Base-by-base conservation (phyloP, 2,113 vertebrate genomes). In the Blennius ocellaris region DNA sequence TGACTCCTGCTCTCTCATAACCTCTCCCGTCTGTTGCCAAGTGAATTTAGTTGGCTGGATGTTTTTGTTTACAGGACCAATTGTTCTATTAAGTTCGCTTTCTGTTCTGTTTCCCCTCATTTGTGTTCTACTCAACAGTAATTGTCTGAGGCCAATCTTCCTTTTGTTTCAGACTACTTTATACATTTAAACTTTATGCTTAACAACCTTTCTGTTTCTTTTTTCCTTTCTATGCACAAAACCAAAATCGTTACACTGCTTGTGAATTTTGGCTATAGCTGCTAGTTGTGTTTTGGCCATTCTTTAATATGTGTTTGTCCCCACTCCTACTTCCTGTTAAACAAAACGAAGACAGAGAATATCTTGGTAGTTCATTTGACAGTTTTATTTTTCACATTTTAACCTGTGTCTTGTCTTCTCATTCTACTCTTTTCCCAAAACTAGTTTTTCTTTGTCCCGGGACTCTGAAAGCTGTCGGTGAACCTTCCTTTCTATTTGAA, bases 401-500 rank as follows among this genome's bases (percentile, higher is more conserved):
- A 82, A 84, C 81, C 69, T 83, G 53, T 78, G 11, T 69, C 44
- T 30, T 93, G 69, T 90, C 21, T 83, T 93, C 90, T 95, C 93
- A 92, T 96, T 97, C 85, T 94, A 90, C 93, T 96, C 83, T 96
- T 94, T 81, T 95, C 82, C 95, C 93, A 93, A 92, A 94, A 90
- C 92, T 95, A 99, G 98, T 99, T 95, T 99, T 99, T 97, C 96
- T 99, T 95, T 99, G 98, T 94, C 98, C 98, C 69, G 98, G 98
- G 94, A 98, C 96, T 87, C 95, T 99, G 96, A 98, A 99, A 97
- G 96, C 96, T 89, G 95, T 99, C 77, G 96, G 97, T 94, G 97
- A 99, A 76, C 95, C 98, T 65, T 96, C 97, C 62, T 97, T 96
- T 95, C 95, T 97, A 75, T 99, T 96, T 89, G 97, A 99, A 94